Base-by-base conservation (phyloP, 2,888 invertebrate genomes). In the Meteorus cinctellus region DNA sequence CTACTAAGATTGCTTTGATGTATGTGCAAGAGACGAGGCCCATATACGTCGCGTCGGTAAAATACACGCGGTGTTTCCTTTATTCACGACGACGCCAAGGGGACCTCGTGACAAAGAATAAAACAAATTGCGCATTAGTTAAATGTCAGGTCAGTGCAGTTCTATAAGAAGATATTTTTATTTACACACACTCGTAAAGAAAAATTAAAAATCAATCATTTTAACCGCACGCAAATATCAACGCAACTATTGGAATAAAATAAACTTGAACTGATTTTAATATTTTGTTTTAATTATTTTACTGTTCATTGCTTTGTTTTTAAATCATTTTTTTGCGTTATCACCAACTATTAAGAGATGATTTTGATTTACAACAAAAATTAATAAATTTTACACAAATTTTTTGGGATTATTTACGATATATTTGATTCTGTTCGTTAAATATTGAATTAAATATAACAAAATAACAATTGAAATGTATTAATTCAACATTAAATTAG, bases 41-140 rank as follows among this genome's bases (percentile, higher is more conserved):
- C 75, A 74, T 80, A 76, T 74, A 74, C 27, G 72, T 72, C 67
- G 51, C 71, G 41, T 41, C 41, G 12, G 41, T 41, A 41, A 41
- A 41, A 67, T 51, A 2, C 55, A 6, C 8, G 19, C 41, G 55
- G 31, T 59, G 59, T 77, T 76, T 76, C 75, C 71, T 77, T 72
- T 75, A 74, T 74, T 74, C 55, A 75, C 75, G 41, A 66, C 72
- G 63, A 74, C 76, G 78, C 78, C 78, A 77, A 79, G 79, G 77
- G 77, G 77, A 75, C 72, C 79, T 80, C 79, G 77, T 81, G 80
- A 81, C 79, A 80, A 79, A 80, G 55, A 19, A 55, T 55, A 24
- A 78, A 76, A 78, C 81, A 80, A 79, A 81, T 81, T 80, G 81
- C 81, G 71, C 76, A 78, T 80, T 79, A 77, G 77, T 74, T 79